Base-by-base conservation (phyloP, 2,113 vertebrate species). In the Probosciger aterrimus region DNA sequence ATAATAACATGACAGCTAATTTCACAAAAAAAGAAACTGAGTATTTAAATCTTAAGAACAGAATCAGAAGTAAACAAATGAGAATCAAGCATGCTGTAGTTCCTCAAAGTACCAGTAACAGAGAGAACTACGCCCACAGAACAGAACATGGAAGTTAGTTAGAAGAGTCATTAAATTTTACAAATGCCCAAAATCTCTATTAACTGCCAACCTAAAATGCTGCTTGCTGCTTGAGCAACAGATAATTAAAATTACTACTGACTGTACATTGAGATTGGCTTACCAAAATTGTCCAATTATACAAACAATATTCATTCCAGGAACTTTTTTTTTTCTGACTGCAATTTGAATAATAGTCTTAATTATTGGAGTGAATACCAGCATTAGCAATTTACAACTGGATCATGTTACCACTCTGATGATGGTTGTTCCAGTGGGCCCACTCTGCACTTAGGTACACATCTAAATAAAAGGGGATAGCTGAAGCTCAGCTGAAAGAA, bases 311-410 rank as follows among this genome's bases (percentile, higher is more conserved):
- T 62, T 76, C 22, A 94, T 71, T 79, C 63, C 41, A 80, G 44
- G 33, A 86, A 70, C 69, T 77, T n/a, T 27, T 57, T n/a, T 33
- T 67, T 83, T 77, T 64, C 73, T 79, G 43, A 64, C 24, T 73
- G 24, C 15, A 73, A 31, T 68, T 82, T 94, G 64, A 95, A 86
- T 81, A 70, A 62, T 53, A 90, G 49, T 57, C 37, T 74, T 94
- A 86, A 78, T 82, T 85, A 69, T 5, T 4, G 9, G 33, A 37
- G 41, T 89, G 52, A 85, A 79, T 35, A 85, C 30, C 16, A 89
- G 17, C 64, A 84, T 83, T 81, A 91, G 43, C 46, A 91, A 79
- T 90, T 90, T 68, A 96, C 77, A 96, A 62, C 18, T 62, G 53
- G 57, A 37, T 62, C 87, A 59, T 84, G 10, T 52, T 87, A 82